phyloP scores from a whole-genome alignment of 2,888 invertebrate species.

The Entomobrya proxima region DNA sequence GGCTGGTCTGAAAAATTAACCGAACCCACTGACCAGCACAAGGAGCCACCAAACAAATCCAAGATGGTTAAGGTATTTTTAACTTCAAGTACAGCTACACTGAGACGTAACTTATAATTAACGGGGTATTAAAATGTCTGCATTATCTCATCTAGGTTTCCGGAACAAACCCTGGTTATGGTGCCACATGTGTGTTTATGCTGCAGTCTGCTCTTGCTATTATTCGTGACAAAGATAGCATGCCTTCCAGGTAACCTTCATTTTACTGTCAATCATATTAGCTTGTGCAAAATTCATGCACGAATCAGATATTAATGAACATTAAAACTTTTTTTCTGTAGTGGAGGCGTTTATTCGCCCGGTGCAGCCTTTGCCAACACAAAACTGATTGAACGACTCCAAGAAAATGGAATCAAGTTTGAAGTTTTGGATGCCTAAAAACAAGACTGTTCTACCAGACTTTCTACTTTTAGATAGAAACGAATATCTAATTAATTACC shows the following conservation, averaged over 20 bases:
- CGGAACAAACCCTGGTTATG: constrained; percentile 88
- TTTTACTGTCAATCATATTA: constrained; percentile 24
- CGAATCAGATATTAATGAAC: background rate
- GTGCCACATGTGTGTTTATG: constrained; percentile 86
- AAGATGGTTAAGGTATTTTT: constrained; percentile 82
- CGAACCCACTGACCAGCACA: constrained; percentile 81
- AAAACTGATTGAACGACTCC: constrained; percentile 85
- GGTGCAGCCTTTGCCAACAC: constrained; percentile 91
- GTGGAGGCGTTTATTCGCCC: constrained; percentile 92
- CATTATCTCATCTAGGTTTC: constrained; percentile 79
- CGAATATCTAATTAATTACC: background rate
- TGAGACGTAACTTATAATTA: background rate
- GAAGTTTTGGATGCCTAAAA: constrained; percentile 79
- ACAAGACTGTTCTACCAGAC: background rate
- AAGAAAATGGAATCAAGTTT: constrained; percentile 85
- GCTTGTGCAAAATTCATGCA: background rate
- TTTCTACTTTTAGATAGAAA: background rate
- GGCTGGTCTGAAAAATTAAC: constrained; percentile 86
- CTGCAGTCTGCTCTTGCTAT: constrained; percentile 86
- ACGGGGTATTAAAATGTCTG: background rate
- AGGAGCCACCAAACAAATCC: constrained; percentile 82
- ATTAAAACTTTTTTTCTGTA: constrained; percentile 77
- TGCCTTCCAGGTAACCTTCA: constrained; percentile 85
- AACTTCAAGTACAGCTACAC: background rate
- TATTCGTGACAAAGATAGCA: constrained; percentile 85